phyloP scores from a whole-genome alignment of 2,888 invertebrate genomes.

The Nephrotoma appendiculata region DNA sequence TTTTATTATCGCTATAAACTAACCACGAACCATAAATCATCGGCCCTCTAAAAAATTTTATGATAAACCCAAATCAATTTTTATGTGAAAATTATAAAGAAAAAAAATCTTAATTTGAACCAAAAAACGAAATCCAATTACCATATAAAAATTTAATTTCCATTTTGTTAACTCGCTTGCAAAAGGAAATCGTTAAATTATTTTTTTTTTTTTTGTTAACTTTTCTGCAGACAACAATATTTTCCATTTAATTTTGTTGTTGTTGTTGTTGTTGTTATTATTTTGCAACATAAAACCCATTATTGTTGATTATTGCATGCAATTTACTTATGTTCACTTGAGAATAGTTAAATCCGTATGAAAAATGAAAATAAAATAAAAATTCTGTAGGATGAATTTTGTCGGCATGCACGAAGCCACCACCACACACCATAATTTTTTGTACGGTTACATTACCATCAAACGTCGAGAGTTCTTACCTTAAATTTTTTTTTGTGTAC shows the following conservation, averaged over 20 bases:
- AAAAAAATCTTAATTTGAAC: not conserved
- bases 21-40: not conserved
- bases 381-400: not conserved
- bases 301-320: not conserved
- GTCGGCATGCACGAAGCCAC: not conserved
- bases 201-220: not conserved
- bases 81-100: not conserved
- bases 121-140: not conserved
- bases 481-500: not conserved
- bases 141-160: not conserved
- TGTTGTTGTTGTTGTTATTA: not conserved
- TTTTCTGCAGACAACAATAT: not conserved
- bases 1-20: not conserved
- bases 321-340: not conserved
- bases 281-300: not conserved
- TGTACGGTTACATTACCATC: not conserved
- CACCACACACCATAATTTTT: not conserved
- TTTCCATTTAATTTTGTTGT: not conserved
- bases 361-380: not conserved
- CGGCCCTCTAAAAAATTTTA: not conserved
- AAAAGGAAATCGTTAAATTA: not conserved
- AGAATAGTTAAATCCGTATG: not conserved
- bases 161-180: not conserved
- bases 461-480: not conserved
- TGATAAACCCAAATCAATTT: not conserved